These are phyloP conservation scores for Cheilosia vernalis DNA, from an alignment of 2,888 invertebrate genomes.

Conservation along the genomic window DNA sequence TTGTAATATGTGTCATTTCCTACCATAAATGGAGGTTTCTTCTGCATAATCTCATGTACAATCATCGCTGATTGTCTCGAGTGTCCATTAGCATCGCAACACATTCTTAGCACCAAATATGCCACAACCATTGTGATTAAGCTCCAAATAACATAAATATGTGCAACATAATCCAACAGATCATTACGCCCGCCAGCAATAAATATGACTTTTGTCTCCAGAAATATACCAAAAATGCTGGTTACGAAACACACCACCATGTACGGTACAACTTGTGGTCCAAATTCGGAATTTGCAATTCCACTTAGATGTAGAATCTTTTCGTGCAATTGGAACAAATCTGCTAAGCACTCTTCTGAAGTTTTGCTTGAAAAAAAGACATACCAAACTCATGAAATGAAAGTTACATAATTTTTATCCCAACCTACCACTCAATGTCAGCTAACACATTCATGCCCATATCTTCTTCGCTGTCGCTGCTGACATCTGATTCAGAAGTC, in stretches of 20 bases:
- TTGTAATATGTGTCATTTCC: conserved; percentile 83
- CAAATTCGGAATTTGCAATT: conserved; percentile 80
- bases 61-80: conserved; percentile 82
- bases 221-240: conserved; percentile 82
- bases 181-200: conserved; percentile 79
- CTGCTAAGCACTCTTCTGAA: conserved; percentile 80
- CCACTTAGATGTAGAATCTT: conserved; percentile 81
- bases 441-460: conserved; percentile 32
- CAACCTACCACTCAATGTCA: conserved; percentile 42
- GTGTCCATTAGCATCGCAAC: conserved; percentile 81
- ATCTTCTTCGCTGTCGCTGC: conserved; percentile 58
- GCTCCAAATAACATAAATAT: conserved; percentile 81
- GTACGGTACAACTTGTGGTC: conserved; percentile 81
- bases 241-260: conserved; percentile 82
- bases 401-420: background rate
- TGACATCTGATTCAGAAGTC: conserved; percentile 70
- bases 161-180: conserved; percentile 79
- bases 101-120: conserved; percentile 80
- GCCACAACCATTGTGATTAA: conserved; percentile 80
- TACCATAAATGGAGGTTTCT: conserved; percentile 83
- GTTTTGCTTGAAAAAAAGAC: conserved; percentile 77
- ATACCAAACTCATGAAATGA: background rate
- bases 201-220: conserved; percentile 82
- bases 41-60: conserved; percentile 83
- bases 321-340: conserved; percentile 82